Conservation (phyloP, 2,888 invertebrate genomes). For the Cheilosia soror region DNA sequence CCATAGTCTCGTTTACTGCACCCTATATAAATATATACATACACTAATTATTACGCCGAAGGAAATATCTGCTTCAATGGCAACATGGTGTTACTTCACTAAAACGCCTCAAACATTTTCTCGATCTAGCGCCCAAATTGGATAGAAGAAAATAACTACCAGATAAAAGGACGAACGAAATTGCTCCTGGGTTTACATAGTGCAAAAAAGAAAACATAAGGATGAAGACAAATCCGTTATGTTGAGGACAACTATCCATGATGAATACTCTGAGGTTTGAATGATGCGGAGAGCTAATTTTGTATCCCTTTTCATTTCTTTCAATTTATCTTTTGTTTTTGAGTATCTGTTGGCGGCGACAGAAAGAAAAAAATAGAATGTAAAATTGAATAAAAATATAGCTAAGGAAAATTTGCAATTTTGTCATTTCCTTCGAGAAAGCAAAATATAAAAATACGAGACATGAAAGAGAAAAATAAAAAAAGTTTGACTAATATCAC, state of each 20-base stretch:
- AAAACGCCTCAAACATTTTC: slow-evolving; percentile 26
- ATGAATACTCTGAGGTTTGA: slow-evolving; percentile 29
- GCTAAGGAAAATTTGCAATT: slow-evolving; percentile 13
- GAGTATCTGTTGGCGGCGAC: slow-evolving; percentile 7
- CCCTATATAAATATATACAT: neutral
- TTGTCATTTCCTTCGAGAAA: neutral
- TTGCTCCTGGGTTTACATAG: slow-evolving; percentile 9
- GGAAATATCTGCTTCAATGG: slow-evolving; percentile 32
- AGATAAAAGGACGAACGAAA: slow-evolving; percentile 11
- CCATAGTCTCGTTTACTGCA: too few relatives aligned
- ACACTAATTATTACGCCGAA: slow-evolving; percentile 47
- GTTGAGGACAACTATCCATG: slow-evolving; percentile 29
- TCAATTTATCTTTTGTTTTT: slow-evolving; percentile 6
- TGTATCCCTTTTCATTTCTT: slow-evolving; percentile 17
- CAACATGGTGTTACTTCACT: slow-evolving; percentile 5
- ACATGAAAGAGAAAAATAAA: slow-evolving; percentile 16
- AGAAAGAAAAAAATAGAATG: slow-evolving; percentile 18
- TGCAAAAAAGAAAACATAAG: neutral
- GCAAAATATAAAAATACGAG: slow-evolving; percentile 4
- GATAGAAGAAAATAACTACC: slow-evolving; percentile 17
- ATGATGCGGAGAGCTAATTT: slow-evolving; percentile 49
- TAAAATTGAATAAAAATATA: slow-evolving; percentile 55
- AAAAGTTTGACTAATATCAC: slow-evolving; percentile 34
- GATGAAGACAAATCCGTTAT: slow-evolving; percentile 41
- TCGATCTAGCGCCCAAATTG: slow-evolving; percentile 31